Percentiles rank a stretch among this genome's conserved stretches.
phyloP scores from a whole-genome alignment of 2,797 vertebrate genomes.

The Erithacus rubecula region DNA sequence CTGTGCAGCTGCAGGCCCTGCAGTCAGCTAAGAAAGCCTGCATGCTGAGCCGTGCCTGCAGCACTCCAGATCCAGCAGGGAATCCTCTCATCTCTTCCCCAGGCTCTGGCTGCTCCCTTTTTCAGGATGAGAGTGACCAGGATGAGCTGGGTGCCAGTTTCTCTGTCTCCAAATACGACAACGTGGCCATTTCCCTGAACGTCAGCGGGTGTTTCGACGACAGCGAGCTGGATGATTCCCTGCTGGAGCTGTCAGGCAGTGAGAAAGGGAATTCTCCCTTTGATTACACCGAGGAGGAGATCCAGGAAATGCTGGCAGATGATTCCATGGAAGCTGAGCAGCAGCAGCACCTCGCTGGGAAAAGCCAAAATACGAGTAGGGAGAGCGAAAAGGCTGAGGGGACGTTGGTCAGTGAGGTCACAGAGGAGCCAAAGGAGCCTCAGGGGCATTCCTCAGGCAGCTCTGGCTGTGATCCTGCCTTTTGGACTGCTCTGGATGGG shows the following conservation, averaged over 20 bases:
- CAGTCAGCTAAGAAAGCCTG: constrained; percentile 15
- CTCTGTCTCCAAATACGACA: rapidly evolving
- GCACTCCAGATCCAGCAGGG: background rate
- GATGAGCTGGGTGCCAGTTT: rapidly evolving
- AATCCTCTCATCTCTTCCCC: background rate
- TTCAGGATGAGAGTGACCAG: background rate
- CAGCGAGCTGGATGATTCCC: background rate
- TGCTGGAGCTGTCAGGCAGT: background rate
- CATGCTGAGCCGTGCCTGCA: background rate
- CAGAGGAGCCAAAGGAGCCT: background rate
- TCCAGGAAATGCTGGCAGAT: constrained; percentile 71
- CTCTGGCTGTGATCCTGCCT: background rate
- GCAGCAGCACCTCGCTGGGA: background rate
- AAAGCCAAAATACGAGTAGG: background rate
- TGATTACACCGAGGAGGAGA: constrained; percentile 69
- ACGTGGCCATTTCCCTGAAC: background rate
- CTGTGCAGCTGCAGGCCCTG: background rate
- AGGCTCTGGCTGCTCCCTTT: background rate
- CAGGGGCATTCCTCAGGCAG: background rate
- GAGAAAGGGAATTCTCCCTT: constrained; percentile 60
- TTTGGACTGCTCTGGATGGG: background rate
- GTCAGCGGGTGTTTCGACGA: background rate
- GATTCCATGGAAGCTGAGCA: constrained; percentile 14
- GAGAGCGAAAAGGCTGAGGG: background rate
- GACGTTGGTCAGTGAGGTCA: background rate